A percentile compares a stretch with the other conserved stretches of the same genome.
Conservation (phyloP, 2,113 vertebrate species). For the Podarcis cretensis region DNA sequence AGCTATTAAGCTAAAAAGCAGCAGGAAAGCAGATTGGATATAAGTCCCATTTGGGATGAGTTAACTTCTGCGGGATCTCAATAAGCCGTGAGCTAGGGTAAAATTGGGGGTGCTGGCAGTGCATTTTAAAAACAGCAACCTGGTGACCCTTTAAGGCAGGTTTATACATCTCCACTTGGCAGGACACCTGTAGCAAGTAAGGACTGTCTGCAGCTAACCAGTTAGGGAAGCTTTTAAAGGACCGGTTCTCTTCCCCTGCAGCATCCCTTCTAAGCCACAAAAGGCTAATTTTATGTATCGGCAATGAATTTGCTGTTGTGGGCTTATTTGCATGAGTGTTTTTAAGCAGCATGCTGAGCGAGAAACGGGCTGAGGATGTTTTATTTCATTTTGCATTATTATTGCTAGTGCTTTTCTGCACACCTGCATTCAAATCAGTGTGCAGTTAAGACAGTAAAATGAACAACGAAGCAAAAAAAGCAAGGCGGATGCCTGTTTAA, state of each 20-base stretch:
- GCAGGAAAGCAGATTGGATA: not conserved
- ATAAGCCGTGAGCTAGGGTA: not conserved
- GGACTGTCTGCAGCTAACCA: not conserved
- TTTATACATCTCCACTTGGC: not conserved
- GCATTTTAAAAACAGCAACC: not conserved
- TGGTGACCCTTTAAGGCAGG: not conserved
- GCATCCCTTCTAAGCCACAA: not conserved
- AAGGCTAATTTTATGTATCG: not conserved
- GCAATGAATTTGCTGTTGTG: not conserved
- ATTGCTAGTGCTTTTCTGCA: not conserved
- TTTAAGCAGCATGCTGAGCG: not conserved
- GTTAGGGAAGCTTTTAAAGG: not conserved
- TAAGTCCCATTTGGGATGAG: not conserved
- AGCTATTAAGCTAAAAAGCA: constrained; percentile 34
- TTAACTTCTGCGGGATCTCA: not conserved
- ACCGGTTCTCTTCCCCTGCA: not conserved
- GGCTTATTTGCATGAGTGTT: not conserved
- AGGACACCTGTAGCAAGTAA: not conserved
- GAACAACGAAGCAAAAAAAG: not conserved
- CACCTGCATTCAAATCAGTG: no score
- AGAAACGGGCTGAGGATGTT: not conserved
- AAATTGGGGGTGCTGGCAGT: not conserved
- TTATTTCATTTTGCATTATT: no score
- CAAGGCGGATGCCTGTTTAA: no score
- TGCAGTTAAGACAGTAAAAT: not conserved